Percentiles rank a stretch among this genome's conserved stretches.
Conservation (phyloP, 2,888 invertebrate species). For the Leptopterna dolabrata region DNA sequence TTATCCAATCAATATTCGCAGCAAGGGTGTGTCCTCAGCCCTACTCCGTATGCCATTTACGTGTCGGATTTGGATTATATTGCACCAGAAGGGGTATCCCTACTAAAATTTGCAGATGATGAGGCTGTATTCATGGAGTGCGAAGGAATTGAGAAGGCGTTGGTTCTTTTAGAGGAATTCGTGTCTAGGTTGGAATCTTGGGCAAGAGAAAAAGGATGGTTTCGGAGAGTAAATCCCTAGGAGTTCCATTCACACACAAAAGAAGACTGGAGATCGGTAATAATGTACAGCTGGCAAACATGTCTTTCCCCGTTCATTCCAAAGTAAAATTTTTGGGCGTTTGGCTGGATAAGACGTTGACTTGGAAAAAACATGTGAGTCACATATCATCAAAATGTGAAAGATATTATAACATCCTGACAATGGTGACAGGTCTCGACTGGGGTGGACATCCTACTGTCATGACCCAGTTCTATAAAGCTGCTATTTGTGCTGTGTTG, state of each 20-base stretch:
- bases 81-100: background rate
- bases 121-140: background rate
- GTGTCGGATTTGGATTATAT: background rate
- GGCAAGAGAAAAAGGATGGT: background rate
- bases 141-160: background rate
- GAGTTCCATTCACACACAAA: background rate
- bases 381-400: background rate
- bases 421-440: background rate
- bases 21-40: slow-evolving; percentile 1
- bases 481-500: background rate
- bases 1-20: background rate
- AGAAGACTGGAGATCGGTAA: background rate
- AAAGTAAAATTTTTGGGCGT: slow-evolving; percentile 18
- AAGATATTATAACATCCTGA: background rate
- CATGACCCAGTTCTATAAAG: background rate
- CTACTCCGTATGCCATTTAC: slow-evolving; percentile 10
- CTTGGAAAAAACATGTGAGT: slow-evolving; percentile 3
- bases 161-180: background rate
- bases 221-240: background rate
- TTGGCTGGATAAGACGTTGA: background rate
- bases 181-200: background rate
- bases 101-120: slow-evolving; percentile 9
- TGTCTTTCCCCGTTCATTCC: background rate
- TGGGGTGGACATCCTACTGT: background rate
- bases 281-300: background rate